Evolutionary conservation across 92 coral and sea anemone genomes (phyloP).

Genomic region (Zoanthus gigantus): DNA sequence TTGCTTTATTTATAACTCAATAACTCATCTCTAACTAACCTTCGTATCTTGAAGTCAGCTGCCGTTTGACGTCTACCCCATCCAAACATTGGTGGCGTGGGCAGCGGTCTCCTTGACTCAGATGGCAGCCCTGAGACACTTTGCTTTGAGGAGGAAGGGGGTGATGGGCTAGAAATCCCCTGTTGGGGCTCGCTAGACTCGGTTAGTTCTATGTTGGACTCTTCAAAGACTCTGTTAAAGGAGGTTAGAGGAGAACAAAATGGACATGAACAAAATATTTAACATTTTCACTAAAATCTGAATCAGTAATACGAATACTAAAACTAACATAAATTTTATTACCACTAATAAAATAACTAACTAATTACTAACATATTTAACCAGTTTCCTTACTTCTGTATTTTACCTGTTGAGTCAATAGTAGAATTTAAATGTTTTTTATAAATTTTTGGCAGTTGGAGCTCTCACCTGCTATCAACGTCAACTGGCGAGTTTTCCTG

Average conservation of each 20-base stretch:
- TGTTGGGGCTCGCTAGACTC: neutral
- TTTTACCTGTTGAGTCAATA: too few species aligned
- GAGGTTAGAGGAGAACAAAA: neutral
- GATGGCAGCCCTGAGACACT: slow-evolving; percentile 19
- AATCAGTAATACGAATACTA: neutral
- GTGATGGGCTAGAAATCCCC: slow-evolving; percentile 14
- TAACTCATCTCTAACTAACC: neutral
- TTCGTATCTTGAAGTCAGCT: slow-evolving; percentile 40
- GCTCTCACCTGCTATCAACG: neutral
- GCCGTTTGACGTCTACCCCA: slow-evolving; percentile 34
- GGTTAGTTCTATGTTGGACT: neutral
- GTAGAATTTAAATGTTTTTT: too few species aligned
- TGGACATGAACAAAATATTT: too few species aligned
- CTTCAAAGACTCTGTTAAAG: neutral
- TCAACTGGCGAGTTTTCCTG: neutral
- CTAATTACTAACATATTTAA: too few species aligned
- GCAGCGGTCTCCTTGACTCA: slow-evolving; percentile 23
- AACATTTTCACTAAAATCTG: too few species aligned
- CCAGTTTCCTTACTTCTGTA: too few species aligned
- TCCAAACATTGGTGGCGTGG: slow-evolving; percentile 20
- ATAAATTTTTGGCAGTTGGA: too few species aligned
- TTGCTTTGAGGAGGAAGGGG: slow-evolving; percentile 18
- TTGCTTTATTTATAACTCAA: too few species aligned
- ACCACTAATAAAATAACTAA: too few species aligned
- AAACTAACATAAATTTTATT: too few species aligned